A percentile compares a stretch with the other conserved stretches of the same genome.
Conservation (phyloP, 2,888 invertebrate genomes). For the Empis stercorea region DNA sequence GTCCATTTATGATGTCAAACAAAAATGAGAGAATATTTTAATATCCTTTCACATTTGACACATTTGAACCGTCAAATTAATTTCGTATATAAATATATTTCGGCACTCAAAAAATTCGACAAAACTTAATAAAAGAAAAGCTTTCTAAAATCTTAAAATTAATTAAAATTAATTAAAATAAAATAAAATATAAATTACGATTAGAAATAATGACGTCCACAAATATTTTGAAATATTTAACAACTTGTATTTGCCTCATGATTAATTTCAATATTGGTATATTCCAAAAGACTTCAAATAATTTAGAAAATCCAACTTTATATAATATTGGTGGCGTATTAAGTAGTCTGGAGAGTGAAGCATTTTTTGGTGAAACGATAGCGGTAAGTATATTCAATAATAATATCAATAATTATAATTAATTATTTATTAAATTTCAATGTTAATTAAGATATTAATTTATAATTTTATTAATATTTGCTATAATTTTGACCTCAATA, state of each 20-base stretch:
- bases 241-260: slow-evolving; percentile 7
- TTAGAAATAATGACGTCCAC: slow-evolving; percentile 12
- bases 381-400: slow-evolving; percentile 45
- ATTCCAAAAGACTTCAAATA: slow-evolving; percentile 13
- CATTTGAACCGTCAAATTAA: too few relatives aligned
- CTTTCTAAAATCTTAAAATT: too few relatives aligned
- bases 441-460: too few relatives aligned
- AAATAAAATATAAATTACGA: neutral
- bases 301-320: slow-evolving; percentile 47
- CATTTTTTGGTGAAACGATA: slow-evolving; percentile 70
- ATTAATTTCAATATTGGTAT: slow-evolving; percentile 8
- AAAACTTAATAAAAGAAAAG: too few relatives aligned
- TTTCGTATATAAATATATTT: too few relatives aligned
- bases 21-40: too few relatives aligned
- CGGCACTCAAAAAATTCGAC: too few relatives aligned
- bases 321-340: slow-evolving; percentile 90
- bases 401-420: neutral
- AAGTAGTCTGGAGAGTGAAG: slow-evolving; percentile 66
- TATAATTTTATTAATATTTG: too few relatives aligned
- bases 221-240: slow-evolving; percentile 1
- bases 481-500: too few relatives aligned
- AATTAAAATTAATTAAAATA: neutral
- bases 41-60: too few relatives aligned
- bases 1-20: too few relatives aligned
- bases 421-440: neutral